phyloP scores from a whole-genome alignment of 2,888 invertebrate species.

The Petrolisthes manimaculis region DNA sequence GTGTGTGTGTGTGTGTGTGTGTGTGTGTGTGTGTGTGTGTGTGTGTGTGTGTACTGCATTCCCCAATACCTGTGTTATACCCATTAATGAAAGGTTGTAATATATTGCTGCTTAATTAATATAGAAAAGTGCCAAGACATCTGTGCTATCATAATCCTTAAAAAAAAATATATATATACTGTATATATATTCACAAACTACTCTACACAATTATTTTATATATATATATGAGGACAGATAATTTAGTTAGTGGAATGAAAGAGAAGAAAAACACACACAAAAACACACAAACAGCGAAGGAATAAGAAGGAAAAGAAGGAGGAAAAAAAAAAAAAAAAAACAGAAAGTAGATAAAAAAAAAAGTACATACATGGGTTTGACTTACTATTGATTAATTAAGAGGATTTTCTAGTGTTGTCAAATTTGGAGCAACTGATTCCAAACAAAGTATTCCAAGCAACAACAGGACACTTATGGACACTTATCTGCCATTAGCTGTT shows the following conservation, averaged over 20 bases:
- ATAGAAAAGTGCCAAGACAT: neutral
- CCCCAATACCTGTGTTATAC: neutral
- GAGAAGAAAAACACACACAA: no score
- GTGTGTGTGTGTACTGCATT: neutral
- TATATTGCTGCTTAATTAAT: neutral
- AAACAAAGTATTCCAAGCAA: neutral
- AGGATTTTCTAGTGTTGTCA: no score
- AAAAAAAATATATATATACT: neutral
- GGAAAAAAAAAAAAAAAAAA: no score
- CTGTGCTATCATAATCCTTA: slow-evolving; percentile 1
- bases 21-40: neutral
- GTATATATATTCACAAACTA: neutral
- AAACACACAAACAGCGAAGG: neutral
- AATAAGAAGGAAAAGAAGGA: neutral
- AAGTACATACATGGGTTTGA: no score
- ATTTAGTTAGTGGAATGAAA: no score
- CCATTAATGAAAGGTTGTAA: neutral
- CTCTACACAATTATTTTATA: no score
- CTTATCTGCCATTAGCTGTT: no score
- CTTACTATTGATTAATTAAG: no score
- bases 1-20: neutral
- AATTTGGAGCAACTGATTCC: no score
- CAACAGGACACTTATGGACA: no score
- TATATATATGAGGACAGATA: no score
- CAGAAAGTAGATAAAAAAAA: no score